A percentile compares a stretch with the other conserved stretches of the same genome.
Evolutionary conservation across 2,797 vertebrate species (phyloP).

Genomic region (Pelodytes ibericus): DNA sequence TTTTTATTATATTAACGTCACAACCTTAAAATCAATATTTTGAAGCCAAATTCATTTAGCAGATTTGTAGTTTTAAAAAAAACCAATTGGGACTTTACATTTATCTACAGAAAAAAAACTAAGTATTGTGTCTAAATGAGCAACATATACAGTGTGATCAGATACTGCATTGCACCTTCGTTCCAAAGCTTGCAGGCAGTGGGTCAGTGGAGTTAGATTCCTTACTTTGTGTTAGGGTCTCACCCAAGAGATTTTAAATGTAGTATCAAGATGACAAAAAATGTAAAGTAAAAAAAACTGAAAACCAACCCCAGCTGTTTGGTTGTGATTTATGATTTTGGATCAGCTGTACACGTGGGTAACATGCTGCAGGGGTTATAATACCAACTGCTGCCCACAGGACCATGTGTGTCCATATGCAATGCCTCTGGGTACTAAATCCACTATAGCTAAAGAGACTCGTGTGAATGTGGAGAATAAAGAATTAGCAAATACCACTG

Average conservation of each 20-base stretch:
- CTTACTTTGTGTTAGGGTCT: not conserved
- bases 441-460: no score
- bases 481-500: no score
- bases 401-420: no score
- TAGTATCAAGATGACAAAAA: not conserved
- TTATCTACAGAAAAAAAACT: not conserved
- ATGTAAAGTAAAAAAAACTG: not conserved
- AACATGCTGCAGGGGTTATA: no score
- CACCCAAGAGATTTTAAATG: not conserved
- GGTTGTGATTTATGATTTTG: not conserved
- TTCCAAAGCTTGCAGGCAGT: not conserved
- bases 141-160: not conserved
- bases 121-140: not conserved
- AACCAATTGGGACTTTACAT: not conserved
- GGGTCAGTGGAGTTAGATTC: not conserved
- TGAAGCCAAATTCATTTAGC: no score
- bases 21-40: no score
- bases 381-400: no score
- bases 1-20: no score
- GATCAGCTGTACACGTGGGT: not conserved
- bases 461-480: no score
- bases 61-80: no score
- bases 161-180: constrained; percentile 47
- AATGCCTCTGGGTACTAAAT: no score
- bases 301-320: not conserved